Percentiles rank a stretch among this genome's conserved stretches.
These are phyloP conservation scores for Ophiodon elongatus DNA, from an alignment of 2,113 vertebrate genomes.

Conservation along the genomic window DNA sequence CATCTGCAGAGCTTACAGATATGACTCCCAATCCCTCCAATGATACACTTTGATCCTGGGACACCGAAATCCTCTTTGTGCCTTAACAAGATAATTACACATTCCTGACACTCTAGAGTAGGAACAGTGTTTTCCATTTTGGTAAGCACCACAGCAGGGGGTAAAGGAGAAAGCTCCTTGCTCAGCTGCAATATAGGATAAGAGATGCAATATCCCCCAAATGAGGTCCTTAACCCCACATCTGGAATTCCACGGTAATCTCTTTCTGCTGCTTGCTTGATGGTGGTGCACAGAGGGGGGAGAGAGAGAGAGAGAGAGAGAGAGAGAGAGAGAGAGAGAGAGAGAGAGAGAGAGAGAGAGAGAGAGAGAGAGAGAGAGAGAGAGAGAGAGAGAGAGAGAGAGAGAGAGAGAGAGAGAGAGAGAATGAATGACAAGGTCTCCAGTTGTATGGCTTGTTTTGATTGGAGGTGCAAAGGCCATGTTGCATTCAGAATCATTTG, in stretches of 20 bases:
- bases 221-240: constrained; percentile 51
- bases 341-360: constrained; percentile 14
- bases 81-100: constrained; percentile 66
- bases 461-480: constrained; percentile 4
- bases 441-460: neutral
- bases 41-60: constrained; percentile 32
- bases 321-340: neutral
- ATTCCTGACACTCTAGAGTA: constrained; percentile 41
- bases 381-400: constrained; percentile 27
- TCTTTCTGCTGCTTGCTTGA: constrained; percentile 15
- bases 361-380: constrained; percentile 14
- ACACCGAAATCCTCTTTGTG: constrained; percentile 44
- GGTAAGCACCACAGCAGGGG: constrained; percentile 13
- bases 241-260: constrained; percentile 31
- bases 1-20: constrained; percentile 22
- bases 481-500: constrained; percentile 6
- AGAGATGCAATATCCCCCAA: constrained; percentile 49
- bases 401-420: constrained; percentile 10
- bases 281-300: neutral
- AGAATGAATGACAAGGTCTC: constrained; percentile 32
- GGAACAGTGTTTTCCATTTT: constrained; percentile 43
- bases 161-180: constrained; percentile 16
- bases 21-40: constrained; percentile 15
- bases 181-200: constrained; percentile 40
- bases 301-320: neutral